Evolutionary conservation across 2,888 invertebrate genomes (phyloP).

Genomic region (Onchidella celtica): DNA sequence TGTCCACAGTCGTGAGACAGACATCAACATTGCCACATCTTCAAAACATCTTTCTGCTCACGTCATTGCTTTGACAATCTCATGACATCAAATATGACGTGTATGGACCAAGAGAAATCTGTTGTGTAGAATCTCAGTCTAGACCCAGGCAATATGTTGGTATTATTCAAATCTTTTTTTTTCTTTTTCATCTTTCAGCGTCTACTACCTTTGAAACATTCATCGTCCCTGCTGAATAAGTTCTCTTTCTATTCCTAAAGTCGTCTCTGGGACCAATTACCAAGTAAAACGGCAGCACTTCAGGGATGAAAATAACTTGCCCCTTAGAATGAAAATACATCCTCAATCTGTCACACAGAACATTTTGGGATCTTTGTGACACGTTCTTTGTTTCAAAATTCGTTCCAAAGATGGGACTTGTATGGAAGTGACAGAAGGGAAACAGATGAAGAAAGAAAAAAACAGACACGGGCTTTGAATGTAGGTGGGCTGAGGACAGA

Average conservation of each 20-base stretch:
- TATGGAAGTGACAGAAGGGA: neutral
- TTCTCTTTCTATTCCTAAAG: neutral
- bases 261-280: neutral
- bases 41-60: constrained; percentile 26
- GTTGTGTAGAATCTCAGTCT: neutral
- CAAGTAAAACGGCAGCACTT: neutral
- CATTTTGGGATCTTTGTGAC: neutral
- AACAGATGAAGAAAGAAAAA: neutral
- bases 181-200: no score
- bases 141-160: neutral
- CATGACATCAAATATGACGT: neutral
- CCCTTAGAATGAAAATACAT: no score
- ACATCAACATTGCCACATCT: constrained; percentile 7
- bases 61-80: constrained; percentile 25
- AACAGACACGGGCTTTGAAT: neutral
- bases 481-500: no score
- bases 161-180: neutral
- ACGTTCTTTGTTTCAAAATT: neutral
- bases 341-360: neutral
- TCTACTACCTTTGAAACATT: neutral
- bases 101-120: neutral
- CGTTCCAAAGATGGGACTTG: neutral
- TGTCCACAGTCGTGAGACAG: constrained; percentile 7
- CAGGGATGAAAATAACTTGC: no score
- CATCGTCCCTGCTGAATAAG: neutral